Evolutionary conservation across 2,888 invertebrate genomes (phyloP), one percentile per base, ranked within the genome.

Genomic region (Ectemnius lituratus): DNA sequence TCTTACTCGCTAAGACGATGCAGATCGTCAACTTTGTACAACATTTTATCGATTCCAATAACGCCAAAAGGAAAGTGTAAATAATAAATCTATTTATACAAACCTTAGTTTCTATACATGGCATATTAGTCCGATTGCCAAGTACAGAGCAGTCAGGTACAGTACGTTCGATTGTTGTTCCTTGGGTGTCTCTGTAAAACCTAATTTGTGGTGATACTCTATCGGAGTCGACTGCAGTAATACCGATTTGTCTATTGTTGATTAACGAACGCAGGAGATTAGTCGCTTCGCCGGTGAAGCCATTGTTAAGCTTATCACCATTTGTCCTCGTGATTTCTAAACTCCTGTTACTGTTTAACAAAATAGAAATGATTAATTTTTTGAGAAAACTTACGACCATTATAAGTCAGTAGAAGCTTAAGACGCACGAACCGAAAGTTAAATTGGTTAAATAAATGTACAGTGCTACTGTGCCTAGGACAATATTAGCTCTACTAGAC

Each of bases 221-320:
- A 4, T 82, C 88, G 14, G 85, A 80, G 69, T 90, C 89, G 27
- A 89, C 84, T 5, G 90, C 81, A 27, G 95, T 94, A 91, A 94
- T 94, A 61, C 94, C 95, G 78, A 96, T 93, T 85, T 95, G 94
- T 84, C 95, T 93, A 91, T 95, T 95, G 89, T 94, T 95, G 85
- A 96, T 96, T 85, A 96, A 92, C 86, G 95, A 94, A 81, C 95
- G 92, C 28, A 96, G 91, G 57, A 96, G 90, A 88, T 96, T 95
- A 70, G 95, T 95, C 57, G 96, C 95, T 89, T 95, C 95, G 23
- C 94, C 95, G 20, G 87, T 84, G 71, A 86, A 90, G 4, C 90
- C 90, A 77, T 90, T 90, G 73, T 90, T 90, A 61, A 88, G 47
- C 75, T 88, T 89, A 59, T 90, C 90, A 18, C 90, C 90, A 67